Base-by-base conservation (phyloP, 2,888 invertebrate species). In the Mesorhabditis belari region DNA sequence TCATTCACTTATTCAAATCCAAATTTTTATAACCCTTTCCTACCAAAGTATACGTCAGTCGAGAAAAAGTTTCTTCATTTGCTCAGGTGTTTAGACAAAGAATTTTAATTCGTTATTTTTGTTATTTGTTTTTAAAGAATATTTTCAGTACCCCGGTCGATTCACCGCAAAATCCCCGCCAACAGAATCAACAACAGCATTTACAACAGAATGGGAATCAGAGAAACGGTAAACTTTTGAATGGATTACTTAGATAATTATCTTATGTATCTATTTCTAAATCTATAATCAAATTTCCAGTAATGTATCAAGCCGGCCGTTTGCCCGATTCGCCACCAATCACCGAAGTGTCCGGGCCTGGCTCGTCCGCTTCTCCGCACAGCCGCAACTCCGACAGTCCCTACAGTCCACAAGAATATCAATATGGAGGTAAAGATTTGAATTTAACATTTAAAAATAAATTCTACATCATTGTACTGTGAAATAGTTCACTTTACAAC, bases 321-420 rank as follows among this genome's bases (percentile, higher is more conserved):
- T 67, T 79, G 52, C 79, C 77, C 44, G 77, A 79, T 61, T 72
- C 74, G 21, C 79, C 79, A 50, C 79, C 79, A 9, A 74, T 80
- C 55, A 80, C 79, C 5, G 79, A 79, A 57, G 65, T 76, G 5
- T 74, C 74, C 25, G 76, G 69, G 6, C 73, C 69, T 19, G 76
- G 71, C 23, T 70, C 70, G 4, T 70, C 71, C 5, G 71, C 74
- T n/a, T 77, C 77, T 0, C 77, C 77, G n/a, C 72, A 73, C 0
- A 35, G 44, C 44, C 68, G 67, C 49, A 75, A 72, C 60, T 75
- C 77, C 4, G 77, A 77, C 44, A 64, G 73, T 17, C 78, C 78
- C 24, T 79, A 74, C 63, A 77, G 76, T 5, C 79, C 79, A 5
- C 76, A 79, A 27, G 69, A 70, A 44, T 69, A 75, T 57, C 63